Evolutionary conservation across 1,140 invertebrate genomes (phyloP).

Genomic region (Andrena cerasifolii): DNA sequence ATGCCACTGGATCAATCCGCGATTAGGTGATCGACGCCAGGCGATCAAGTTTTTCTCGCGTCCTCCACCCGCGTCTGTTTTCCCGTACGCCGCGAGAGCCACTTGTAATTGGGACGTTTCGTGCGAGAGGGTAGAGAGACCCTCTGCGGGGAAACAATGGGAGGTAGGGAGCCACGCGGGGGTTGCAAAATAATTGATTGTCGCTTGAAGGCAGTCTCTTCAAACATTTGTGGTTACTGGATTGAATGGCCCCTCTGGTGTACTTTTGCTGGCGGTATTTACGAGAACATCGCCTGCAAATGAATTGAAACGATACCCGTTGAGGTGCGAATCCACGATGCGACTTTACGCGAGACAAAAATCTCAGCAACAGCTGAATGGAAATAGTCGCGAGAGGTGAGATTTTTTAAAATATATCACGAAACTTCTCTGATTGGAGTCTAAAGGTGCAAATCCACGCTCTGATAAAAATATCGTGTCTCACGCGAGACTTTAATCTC

Average conservation of each 20-base stretch:
- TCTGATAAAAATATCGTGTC: too few relatives aligned
- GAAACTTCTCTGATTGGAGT: too few relatives aligned
- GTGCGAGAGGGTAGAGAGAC: not conserved
- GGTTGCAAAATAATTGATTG: slow-evolving; percentile 40
- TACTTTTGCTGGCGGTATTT: not conserved
- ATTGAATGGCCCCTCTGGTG: not conserved
- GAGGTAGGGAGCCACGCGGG: slow-evolving; percentile 9
- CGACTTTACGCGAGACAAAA: too few relatives aligned
- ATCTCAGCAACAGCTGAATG: too few relatives aligned
- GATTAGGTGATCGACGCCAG: not conserved
- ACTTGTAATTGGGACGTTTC: slow-evolving; percentile 37
- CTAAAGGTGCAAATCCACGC: too few relatives aligned
- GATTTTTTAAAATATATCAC: too few relatives aligned
- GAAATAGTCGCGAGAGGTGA: too few relatives aligned
- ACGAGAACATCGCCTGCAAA: too few relatives aligned
- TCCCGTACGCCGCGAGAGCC: not conserved
- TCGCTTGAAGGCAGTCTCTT: slow-evolving; percentile 26
- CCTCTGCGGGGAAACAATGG: slow-evolving; percentile 8
- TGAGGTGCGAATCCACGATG: too few relatives aligned
- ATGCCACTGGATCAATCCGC: not conserved
- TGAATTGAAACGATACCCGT: too few relatives aligned
- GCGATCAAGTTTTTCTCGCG: not conserved
- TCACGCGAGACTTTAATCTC: too few relatives aligned
- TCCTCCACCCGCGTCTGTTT: not conserved
- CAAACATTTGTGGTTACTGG: slow-evolving; percentile 21